Percentiles rank a stretch among this genome's conserved stretches.
Evolutionary conservation across 2,113 vertebrate genomes (phyloP).

Genomic region (Oostethus manadensis): DNA sequence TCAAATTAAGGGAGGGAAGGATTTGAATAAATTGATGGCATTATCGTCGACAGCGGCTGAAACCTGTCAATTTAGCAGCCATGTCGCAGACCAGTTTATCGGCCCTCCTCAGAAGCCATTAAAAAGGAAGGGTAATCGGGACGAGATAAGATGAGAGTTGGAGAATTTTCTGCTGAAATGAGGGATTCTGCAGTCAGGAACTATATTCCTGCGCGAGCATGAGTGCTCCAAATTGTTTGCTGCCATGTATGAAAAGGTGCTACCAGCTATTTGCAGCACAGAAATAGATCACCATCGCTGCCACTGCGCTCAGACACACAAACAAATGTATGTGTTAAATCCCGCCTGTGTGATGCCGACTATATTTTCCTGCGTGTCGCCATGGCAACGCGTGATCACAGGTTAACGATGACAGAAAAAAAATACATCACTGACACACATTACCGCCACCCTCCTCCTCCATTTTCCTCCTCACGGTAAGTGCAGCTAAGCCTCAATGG

Average conservation of each 20-base stretch:
- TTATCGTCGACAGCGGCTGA: slow-evolving; percentile 67
- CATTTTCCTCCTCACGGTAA: slow-evolving; percentile 1
- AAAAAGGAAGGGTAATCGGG: slow-evolving; percentile 55
- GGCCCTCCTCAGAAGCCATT: slow-evolving; percentile 56
- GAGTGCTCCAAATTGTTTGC: slow-evolving; percentile 21
- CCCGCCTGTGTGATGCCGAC: slow-evolving; percentile 4
- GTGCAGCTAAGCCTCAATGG: slow-evolving; percentile 15
- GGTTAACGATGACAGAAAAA: slow-evolving; percentile 9
- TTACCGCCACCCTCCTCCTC: neutral
- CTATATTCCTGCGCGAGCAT: slow-evolving; percentile 21
- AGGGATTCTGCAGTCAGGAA: slow-evolving; percentile 32
- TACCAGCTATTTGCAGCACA: neutral
- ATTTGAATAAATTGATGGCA: slow-evolving; percentile 75
- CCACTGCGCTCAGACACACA: neutral
- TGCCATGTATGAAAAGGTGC: slow-evolving; percentile 30
- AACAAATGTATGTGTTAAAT: neutral
- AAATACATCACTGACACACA: slow-evolving; percentile 35
- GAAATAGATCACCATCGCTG: neutral
- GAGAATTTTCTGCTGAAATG: slow-evolving; percentile 50
- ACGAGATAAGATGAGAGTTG: slow-evolving; percentile 50
- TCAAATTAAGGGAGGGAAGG: slow-evolving; percentile 64
- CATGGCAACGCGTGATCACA: slow-evolving; percentile 56
- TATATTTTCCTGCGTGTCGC: slow-evolving; percentile 35
- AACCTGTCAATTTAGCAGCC: slow-evolving; percentile 65
- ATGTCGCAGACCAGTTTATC: slow-evolving; percentile 59